Evolutionary conservation across 1,140 invertebrate species (phyloP).

Genomic region (Ephestia elutella): DNA sequence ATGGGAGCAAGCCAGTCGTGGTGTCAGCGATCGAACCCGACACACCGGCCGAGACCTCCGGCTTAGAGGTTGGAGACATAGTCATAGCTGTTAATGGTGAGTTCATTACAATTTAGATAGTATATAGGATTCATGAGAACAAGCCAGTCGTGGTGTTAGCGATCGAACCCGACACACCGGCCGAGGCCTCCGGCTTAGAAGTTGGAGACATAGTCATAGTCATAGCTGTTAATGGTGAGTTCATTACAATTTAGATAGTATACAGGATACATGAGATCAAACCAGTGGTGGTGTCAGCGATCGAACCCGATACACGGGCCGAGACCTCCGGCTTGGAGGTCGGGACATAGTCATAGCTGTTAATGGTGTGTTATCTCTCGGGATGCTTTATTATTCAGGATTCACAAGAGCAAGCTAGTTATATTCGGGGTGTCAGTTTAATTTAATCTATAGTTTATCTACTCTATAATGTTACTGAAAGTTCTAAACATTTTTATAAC

Average conservation of each 20-base stretch:
- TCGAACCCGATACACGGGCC: conserved; percentile 93
- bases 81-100: conserved; percentile 92
- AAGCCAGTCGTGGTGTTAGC: conserved; percentile 96
- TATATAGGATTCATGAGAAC: conserved; percentile 90
- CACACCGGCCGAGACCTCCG: conserved; percentile 91
- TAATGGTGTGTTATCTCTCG: conserved; percentile 77
- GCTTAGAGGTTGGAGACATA: conserved; percentile 95
- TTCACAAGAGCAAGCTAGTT: conserved; percentile 95
- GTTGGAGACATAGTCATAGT: conserved; percentile 97
- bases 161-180: conserved; percentile 93
- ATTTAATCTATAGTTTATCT: no score
- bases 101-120: background rate
- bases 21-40: conserved; percentile 95
- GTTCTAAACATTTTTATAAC: no score
- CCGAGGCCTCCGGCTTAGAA: conserved; percentile 91
- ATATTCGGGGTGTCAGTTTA: conserved; percentile 96
- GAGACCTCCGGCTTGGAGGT: conserved; percentile 93
- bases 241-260: background rate
- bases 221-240: conserved; percentile 88
- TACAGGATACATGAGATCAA: conserved; percentile 94
- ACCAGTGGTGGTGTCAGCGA: conserved; percentile 95
- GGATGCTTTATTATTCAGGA: conserved; percentile 75
- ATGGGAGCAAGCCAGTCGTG: conserved; percentile 95
- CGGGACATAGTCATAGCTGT: conserved; percentile 94
- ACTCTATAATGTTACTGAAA: no score